Evolutionary conservation across 2,888 invertebrate genomes (phyloP), one percentile per base, ranked within the genome.

Genomic region (Drosophila mayaguana): DNA sequence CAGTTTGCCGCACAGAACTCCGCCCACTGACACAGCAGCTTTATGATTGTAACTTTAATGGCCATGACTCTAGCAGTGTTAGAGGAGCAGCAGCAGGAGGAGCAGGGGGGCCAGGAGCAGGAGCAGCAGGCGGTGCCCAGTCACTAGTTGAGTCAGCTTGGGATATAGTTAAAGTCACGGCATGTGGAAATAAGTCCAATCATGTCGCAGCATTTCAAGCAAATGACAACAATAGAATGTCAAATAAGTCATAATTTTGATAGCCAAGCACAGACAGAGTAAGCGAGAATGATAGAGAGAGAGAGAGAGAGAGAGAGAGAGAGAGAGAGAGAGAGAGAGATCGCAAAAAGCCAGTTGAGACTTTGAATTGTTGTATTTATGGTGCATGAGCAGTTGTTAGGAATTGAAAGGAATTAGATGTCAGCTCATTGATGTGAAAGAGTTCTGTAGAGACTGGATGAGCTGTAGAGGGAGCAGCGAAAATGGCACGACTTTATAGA

Each of bases 11-110:
- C 32, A 36, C 45, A 45, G 55, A 28, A 36, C 66, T 45, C 22
- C 25, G 36, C 54, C 18, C 46, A 50, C 62, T 60, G 67, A 65
- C 46, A 55, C 42, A 62, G 74, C 73, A 66, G 77, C 77, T 82
- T 82, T 82, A 82, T 85, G 85, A 75, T 75, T 70, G 68, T 38
- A 63, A 63, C 83, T 83, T 85, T 82, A 85, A 82, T 75, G 77
- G 57, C 59, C 66, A 54, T 74, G 80, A 59, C 60, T 81, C 64
- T 63, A 48, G 42, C 36, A 28, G 56, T 3, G 22, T 5, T 18
- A 18, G 11, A 11, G 42, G 22, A 16, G 7, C 2, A 2, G 16
- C 0, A 14, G 38, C 16, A 16, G 38, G 34, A 14, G 34, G 0
- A 14, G 22, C 20, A 20, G 50, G 7, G 3, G 38, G 22, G 16